Evolutionary conservation across 2,797 vertebrate genomes (phyloP), one percentile per base, ranked within the genome.

Genomic region (Orestias chungarensis): DNA sequence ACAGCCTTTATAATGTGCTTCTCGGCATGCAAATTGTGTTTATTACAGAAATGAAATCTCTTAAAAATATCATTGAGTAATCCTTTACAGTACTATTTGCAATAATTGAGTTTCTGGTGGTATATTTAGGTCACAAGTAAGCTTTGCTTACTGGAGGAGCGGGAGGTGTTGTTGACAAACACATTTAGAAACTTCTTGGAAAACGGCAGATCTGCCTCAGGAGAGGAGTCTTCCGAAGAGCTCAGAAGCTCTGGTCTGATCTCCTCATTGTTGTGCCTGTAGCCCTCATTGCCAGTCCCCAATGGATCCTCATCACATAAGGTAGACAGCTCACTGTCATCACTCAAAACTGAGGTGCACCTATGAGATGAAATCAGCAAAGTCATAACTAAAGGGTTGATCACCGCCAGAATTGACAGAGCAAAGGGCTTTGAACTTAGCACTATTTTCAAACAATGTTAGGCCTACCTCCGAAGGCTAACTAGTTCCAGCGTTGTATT

Each of bases 181-280:
- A 99, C 97, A 0, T 99, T 99, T 83, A 99, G 97, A 88, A 99
- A 99, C 89, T 99, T 99, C 93, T 97, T 99, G 83, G 98, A 99
- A 92, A 99, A 99, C 11, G 96, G 97, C 71, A 99, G 93, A 86
- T 99, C 97, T 0, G 97, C 96, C 82, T 98, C 98, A 0, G 96
- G 97, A 0, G 97, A 97, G 0, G 97, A 99, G 82, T 96, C 97
- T 87, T 96, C 96, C 0, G 95, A 95, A 71, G 95, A 97, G 89
- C 94, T 95, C 82, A 94, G 87, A 33, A 92, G 66, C 1, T 94
- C 93, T 6, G 94, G 90, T 17, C 91, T 93, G 68, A 74, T 90
- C 38, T 93, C 91, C 6, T 85, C 89, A 0, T 90, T 82, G 2
- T 85, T 79, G 4, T 43, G 81, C 77, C 86, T 83, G 0, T 94